These are phyloP conservation scores for Cataglyphis cursor DNA, from an alignment of 2,888 invertebrate genomes.

Conservation along the genomic window DNA sequence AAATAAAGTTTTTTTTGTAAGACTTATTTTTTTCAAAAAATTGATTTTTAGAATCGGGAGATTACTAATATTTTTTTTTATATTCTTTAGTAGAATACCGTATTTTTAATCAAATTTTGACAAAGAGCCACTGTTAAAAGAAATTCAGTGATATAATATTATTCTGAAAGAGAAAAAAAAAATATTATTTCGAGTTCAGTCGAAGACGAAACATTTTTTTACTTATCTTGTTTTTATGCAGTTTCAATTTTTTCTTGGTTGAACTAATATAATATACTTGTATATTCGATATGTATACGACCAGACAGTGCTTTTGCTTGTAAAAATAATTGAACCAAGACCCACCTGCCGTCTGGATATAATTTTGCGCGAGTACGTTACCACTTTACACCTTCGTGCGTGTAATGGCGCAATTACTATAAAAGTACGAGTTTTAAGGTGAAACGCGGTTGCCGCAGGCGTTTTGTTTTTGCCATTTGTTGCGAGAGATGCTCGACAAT, in stretches of 20 bases:
- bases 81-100: background rate
- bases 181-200: background rate
- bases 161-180: background rate
- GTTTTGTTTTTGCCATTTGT: slow-evolving; percentile 59
- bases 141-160: background rate
- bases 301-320: background rate
- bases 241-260: slow-evolving; percentile 6
- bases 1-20: too few species aligned
- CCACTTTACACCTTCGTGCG: slow-evolving; percentile 25
- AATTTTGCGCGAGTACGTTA: background rate
- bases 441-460: slow-evolving; percentile 38
- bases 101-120: background rate
- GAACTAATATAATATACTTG: background rate
- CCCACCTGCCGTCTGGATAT: slow-evolving; percentile 49
- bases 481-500: slow-evolving; percentile 50
- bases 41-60: too few species aligned
- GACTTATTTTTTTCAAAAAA: too few species aligned
- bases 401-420: slow-evolving; percentile 51
- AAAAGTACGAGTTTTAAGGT: slow-evolving; percentile 38
- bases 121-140: background rate
- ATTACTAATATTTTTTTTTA: background rate
- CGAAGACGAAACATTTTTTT: background rate
- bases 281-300: background rate
- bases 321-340: slow-evolving; percentile 40
- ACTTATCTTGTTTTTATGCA: background rate